Conservation (phyloP, 2,113 vertebrate genomes). For the Myotis yumanensis region DNA sequence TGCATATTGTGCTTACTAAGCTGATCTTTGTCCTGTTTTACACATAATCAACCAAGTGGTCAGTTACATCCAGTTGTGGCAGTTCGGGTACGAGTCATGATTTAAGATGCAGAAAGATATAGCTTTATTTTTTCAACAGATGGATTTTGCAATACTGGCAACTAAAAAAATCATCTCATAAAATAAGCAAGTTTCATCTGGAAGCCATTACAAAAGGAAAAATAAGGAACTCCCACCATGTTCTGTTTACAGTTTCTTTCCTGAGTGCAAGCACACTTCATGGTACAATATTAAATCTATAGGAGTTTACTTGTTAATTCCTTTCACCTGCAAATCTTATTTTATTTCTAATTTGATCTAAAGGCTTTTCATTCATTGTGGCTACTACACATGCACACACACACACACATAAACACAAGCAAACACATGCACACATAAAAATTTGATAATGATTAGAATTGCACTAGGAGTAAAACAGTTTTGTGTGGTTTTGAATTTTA, state of each 20-base stretch:
- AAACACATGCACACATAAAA: not conserved
- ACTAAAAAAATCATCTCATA: slow-evolving; percentile 49
- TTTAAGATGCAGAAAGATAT: slow-evolving; percentile 48
- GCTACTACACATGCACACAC: not conserved
- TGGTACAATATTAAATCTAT: not conserved
- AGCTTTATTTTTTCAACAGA: slow-evolving; percentile 55
- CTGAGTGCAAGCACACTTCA: not conserved
- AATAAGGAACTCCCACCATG: not conserved
- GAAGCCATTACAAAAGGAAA: slow-evolving; percentile 48
- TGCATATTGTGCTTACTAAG: slow-evolving; percentile 13
- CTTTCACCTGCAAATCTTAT: slow-evolving; percentile 38
- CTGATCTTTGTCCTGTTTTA: not conserved
- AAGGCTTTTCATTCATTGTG: not conserved
- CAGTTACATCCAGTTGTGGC: slow-evolving; percentile 14
- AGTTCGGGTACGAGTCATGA: slow-evolving; percentile 34
- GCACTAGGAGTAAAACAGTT: not conserved
- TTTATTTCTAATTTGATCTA: slow-evolving; percentile 31
- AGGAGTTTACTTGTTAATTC: not conserved
- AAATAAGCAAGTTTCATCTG: slow-evolving; percentile 73
- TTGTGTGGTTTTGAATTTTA: not conserved
- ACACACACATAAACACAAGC: not conserved
- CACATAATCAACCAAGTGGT: slow-evolving; percentile 24
- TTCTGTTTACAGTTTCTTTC: slow-evolving; percentile 45
- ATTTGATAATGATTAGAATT: not conserved
- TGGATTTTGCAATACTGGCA: slow-evolving; percentile 52